These are phyloP conservation scores for Pollenia angustigena DNA, from an alignment of 2,888 invertebrate genomes.

Conservation along the genomic window DNA sequence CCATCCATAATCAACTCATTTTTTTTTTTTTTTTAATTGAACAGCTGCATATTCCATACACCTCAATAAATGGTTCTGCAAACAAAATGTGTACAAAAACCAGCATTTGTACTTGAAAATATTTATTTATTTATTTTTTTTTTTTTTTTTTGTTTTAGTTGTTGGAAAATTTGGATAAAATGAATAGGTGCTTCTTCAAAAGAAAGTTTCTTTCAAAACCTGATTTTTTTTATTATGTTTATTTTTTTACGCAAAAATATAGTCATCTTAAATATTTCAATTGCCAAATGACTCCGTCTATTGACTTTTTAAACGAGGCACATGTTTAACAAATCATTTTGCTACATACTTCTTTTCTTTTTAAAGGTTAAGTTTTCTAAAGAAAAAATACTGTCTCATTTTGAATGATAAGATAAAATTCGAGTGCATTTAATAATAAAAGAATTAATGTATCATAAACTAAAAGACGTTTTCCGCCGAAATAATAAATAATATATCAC, in stretches of 20 bases:
- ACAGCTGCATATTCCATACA: too few relatives aligned
- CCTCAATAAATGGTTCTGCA: too few relatives aligned
- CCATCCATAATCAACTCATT: too few relatives aligned
- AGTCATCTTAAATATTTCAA: neutral
- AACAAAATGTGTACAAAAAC: too few relatives aligned
- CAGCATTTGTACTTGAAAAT: neutral
- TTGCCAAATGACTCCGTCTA: neutral
- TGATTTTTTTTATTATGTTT: conserved; percentile 26
- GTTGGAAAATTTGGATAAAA: conserved; percentile 39
- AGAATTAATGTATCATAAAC: neutral
- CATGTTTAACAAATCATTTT: neutral
- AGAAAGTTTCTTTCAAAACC: conserved; percentile 58
- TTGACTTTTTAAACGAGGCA: neutral
- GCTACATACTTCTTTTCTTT: neutral
- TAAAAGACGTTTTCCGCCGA: conserved; percentile 8
- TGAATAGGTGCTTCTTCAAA: conserved; percentile 48
- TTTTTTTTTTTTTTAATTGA: too few relatives aligned
- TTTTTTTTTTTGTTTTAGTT: conserved; percentile 20
- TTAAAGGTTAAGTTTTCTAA: conserved; percentile 3
- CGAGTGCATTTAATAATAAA: conserved; percentile 1
- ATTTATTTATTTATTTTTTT: too few relatives aligned
- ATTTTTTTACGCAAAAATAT: neutral
- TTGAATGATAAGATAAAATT: conserved; percentile 56
- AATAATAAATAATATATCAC: conserved; percentile 36
- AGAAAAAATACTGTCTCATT: neutral